A percentile compares a stretch with the other conserved stretches of the same genome.
phyloP scores from a whole-genome alignment of 2,797 vertebrate genomes.

The Coranthus polyacanthus region DNA sequence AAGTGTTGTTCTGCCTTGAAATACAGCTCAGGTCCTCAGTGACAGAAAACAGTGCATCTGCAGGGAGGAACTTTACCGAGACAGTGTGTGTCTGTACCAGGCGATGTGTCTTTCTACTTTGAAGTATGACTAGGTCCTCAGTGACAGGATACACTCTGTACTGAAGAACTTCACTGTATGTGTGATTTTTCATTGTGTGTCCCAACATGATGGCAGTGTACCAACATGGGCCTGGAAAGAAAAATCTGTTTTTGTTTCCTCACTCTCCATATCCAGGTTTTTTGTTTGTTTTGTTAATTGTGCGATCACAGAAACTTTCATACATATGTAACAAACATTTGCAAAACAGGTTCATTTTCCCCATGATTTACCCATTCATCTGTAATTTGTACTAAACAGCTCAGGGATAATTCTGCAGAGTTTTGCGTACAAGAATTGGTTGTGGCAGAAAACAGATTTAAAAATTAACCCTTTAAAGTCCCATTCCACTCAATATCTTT shows the following conservation, averaged over 20 bases:
- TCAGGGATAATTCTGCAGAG: too few species aligned
- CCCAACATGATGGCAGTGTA: not conserved
- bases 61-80: slow-evolving; percentile 13
- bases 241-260: not conserved
- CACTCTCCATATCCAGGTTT: not conserved
- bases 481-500: too few species aligned
- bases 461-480: too few species aligned
- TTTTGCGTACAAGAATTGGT: too few species aligned
- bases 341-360: not conserved
- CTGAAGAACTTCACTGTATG: slow-evolving; percentile 4
- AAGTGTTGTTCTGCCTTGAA: slow-evolving; percentile 27
- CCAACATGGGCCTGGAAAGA: not conserved
- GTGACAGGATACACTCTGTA: slow-evolving; percentile 25
- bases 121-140: slow-evolving; percentile 27
- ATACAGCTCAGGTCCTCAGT: slow-evolving; percentile 31
- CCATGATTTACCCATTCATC: not conserved
- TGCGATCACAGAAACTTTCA: not conserved
- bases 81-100: not conserved
- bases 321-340: not conserved
- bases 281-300: not conserved
- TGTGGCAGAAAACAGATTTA: too few species aligned
- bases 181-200: not conserved
- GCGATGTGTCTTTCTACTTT: slow-evolving; percentile 20
- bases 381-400: not conserved
- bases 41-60: slow-evolving; percentile 30